Evolutionary conservation across 2,888 invertebrate genomes (phyloP).

Genomic region (Lobophora halterata): DNA sequence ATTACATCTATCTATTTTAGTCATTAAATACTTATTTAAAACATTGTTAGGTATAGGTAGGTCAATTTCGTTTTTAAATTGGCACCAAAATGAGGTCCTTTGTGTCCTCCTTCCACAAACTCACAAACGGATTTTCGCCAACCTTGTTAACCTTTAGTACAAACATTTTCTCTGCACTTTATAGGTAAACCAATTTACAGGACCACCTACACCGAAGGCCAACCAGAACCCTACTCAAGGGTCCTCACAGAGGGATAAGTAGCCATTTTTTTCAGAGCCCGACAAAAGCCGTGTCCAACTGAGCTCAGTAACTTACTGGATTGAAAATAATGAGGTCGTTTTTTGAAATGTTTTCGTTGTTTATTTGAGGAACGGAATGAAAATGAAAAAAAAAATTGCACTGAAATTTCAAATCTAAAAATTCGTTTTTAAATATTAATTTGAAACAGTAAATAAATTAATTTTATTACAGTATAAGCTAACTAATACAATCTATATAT

Average conservation of each 20-base stretch:
- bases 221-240: slow-evolving; percentile 21
- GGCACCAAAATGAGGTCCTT: no score
- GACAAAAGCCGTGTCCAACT: slow-evolving; percentile 17
- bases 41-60: no score
- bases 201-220: background rate
- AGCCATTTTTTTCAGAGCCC: slow-evolving; percentile 25
- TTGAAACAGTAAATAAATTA: no score
- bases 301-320: slow-evolving; percentile 13
- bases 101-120: no score
- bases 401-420: background rate
- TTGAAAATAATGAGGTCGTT: slow-evolving; percentile 19
- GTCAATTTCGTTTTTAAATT: no score
- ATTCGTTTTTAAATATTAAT: no score
- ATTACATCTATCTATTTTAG: no score
- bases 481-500: no score
- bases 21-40: no score
- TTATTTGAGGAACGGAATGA: slow-evolving; percentile 1
- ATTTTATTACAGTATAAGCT: no score
- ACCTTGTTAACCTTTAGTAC: no score
- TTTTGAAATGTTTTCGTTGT: slow-evolving; percentile 6
- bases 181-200: slow-evolving; percentile 2
- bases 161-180: slow-evolving; percentile 1
- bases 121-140: no score
- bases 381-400: background rate
- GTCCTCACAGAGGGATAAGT: slow-evolving; percentile 23